Evolutionary conservation across 2,797 vertebrate genomes (phyloP).

Genomic region (Hemitrygon akajei): DNA sequence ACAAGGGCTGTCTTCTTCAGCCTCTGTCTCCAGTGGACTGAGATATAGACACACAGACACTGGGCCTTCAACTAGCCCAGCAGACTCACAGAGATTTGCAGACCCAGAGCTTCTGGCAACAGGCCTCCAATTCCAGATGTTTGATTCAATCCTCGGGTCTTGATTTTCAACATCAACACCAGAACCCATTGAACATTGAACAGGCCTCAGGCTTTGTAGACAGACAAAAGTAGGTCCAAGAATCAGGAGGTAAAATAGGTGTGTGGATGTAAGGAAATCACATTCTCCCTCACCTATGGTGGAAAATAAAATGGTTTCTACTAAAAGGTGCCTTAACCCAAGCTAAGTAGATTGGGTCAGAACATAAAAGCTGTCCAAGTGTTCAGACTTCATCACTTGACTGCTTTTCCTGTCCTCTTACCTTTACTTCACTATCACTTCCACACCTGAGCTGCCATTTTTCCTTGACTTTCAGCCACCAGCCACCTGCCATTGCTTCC

Average conservation of each 20-base stretch:
- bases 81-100: too few species aligned
- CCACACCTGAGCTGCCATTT: not conserved
- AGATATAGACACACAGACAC: too few species aligned
- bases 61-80: too few species aligned
- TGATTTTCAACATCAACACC: too few species aligned
- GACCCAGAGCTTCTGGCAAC: too few species aligned
- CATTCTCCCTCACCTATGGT: not conserved
- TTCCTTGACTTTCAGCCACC: not conserved
- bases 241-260: not conserved
- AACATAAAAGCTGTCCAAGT: not conserved
- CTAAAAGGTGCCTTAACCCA: not conserved
- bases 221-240: not conserved
- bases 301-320: not conserved
- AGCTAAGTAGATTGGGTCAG: not conserved
- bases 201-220: too few species aligned
- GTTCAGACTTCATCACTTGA: not conserved
- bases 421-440: not conserved
- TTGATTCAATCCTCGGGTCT: too few species aligned
- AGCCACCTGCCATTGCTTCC: not conserved
- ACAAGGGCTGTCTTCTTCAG: too few species aligned
- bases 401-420: not conserved
- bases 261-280: too few species aligned
- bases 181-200: too few species aligned
- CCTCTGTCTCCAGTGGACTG: too few species aligned
- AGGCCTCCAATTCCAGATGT: too few species aligned